These are phyloP conservation scores for Huso huso DNA, from an alignment of 2,797 vertebrate species.

Conservation along the genomic window DNA sequence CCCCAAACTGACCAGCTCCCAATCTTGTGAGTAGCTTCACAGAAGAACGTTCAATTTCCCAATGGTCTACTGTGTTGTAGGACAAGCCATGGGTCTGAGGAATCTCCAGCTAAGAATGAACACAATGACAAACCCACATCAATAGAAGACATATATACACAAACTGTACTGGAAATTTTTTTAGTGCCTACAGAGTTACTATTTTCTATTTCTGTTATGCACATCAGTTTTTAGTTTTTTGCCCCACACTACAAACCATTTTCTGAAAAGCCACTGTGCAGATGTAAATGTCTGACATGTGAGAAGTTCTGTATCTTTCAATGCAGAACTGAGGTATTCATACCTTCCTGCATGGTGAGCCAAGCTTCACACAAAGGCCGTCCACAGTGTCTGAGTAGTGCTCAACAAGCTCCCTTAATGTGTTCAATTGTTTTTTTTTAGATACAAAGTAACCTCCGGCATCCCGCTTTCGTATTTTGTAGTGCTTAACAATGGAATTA, in stretches of 20 bases:
- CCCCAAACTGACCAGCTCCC: constrained; percentile 88
- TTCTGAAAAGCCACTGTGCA: no score
- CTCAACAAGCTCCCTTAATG: constrained; percentile 65
- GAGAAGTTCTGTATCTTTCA: no score
- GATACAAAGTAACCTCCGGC: constrained; percentile 65
- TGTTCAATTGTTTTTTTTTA: constrained; percentile 50
- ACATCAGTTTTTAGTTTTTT: no score
- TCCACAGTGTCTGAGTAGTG: constrained; percentile 61
- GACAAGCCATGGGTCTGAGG: constrained; percentile 73
- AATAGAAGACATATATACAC: not conserved
- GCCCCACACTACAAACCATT: no score
- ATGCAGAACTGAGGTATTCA: constrained; percentile 1
- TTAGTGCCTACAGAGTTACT: no score
- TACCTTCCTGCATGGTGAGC: constrained; percentile 81
- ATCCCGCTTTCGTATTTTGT: constrained; percentile 66
- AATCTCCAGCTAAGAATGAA: constrained; percentile 41
- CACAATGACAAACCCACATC: not conserved
- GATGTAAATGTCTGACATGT: no score
- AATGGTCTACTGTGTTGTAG: constrained; percentile 86
- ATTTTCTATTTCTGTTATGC: no score
- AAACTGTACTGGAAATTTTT: no score
- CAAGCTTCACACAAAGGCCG: constrained; percentile 72
- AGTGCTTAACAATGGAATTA: constrained; percentile 74
- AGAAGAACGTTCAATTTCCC: constrained; percentile 83
- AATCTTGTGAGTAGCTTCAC: constrained; percentile 68